These are phyloP conservation scores for Tokudaia muenninki DNA, from an alignment of 2,797 vertebrate genomes.

Conservation along the genomic window DNA sequence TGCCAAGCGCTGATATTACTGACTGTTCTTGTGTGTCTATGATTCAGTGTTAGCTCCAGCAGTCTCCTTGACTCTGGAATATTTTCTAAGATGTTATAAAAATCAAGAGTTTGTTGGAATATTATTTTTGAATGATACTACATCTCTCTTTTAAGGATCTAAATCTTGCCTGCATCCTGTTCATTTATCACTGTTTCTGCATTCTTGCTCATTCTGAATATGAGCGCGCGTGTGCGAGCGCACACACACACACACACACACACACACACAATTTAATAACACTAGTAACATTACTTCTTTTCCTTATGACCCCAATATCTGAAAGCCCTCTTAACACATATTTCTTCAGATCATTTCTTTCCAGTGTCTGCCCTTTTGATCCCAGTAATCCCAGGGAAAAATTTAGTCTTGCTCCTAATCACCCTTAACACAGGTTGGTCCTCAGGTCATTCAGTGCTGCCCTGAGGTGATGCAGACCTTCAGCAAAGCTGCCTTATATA, in stretches of 20 bases:
- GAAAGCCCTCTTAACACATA: neutral
- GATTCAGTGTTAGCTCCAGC: neutral
- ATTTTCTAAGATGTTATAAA: neutral
- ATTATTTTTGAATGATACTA: neutral
- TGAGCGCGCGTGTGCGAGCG: too few species aligned
- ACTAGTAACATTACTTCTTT: neutral
- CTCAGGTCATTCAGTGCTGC: neutral
- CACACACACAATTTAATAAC: neutral
- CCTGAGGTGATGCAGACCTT: neutral
- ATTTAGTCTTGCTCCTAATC: neutral
- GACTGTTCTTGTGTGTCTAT: neutral
- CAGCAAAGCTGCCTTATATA: neutral
- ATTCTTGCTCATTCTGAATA: neutral
- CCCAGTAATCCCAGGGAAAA: neutral
- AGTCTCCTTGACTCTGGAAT: neutral
- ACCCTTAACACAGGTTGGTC: neutral
- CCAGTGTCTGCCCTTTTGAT: neutral
- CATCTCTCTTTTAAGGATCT: neutral
- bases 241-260: neutral
- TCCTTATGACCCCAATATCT: neutral
- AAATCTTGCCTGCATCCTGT: neutral
- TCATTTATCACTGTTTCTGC: neutral
- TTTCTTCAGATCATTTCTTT: slow-evolving; percentile 18
- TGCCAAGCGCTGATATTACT: neutral
- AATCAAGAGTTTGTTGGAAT: neutral